Evolutionary conservation across 2,797 vertebrate genomes (phyloP).

Genomic region (Cyprinella venusta): DNA sequence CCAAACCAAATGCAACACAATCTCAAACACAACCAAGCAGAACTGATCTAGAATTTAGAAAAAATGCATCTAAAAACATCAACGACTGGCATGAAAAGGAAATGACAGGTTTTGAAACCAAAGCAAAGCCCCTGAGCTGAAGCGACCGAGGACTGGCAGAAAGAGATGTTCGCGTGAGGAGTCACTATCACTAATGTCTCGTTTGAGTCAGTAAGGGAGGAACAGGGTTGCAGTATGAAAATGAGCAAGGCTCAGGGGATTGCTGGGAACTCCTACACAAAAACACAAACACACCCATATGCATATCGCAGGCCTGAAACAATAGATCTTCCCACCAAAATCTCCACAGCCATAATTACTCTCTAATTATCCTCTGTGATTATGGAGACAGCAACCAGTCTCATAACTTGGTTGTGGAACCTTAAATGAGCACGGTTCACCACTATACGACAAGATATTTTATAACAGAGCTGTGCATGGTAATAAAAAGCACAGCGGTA

Average conservation of each 20-base stretch:
- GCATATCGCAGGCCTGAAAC: conserved; percentile 36
- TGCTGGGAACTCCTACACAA: conserved; percentile 41
- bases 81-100: conserved; percentile 23
- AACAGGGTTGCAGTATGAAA: conserved; percentile 32
- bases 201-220: conserved; percentile 48
- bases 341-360: conserved; percentile 54
- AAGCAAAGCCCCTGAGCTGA: conserved; percentile 2
- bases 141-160: conserved; percentile 15
- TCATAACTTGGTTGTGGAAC: conserved; percentile 13
- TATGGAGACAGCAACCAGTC: conserved; percentile 43
- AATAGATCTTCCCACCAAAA: conserved; percentile 50
- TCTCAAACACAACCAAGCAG: background rate
- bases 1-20: background rate
- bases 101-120: conserved; percentile 25
- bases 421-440: background rate
- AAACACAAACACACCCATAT: conserved; percentile 34
- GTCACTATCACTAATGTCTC: conserved; percentile 29
- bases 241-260: background rate
- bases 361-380: conserved; percentile 48
- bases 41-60: background rate
- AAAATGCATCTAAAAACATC: conserved; percentile 11
- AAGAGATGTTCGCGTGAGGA: conserved; percentile 25
- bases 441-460: conserved; percentile 1
- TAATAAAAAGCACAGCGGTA: background rate
- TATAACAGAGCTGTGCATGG: background rate